These are phyloP conservation scores for Bombus difficillimus DNA, from an alignment of 1,140 invertebrate species.

Conservation along the genomic window DNA sequence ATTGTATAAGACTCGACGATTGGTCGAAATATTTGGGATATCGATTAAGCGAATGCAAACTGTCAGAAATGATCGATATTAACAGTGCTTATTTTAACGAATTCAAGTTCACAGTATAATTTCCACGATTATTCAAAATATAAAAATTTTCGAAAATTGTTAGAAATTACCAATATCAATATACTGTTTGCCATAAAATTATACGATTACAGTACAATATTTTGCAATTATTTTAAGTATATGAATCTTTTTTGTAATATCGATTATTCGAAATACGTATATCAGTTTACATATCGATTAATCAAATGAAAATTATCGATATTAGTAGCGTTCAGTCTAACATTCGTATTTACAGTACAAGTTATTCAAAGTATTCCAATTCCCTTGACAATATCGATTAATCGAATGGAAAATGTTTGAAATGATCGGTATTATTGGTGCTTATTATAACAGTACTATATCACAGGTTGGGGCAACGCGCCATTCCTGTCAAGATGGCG, in stretches of 20 bases:
- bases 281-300: neutral
- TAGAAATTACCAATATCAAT: too few species aligned
- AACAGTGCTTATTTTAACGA: neutral
- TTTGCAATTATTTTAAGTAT: neutral
- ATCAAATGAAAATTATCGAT: neutral
- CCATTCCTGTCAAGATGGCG: constrained; percentile 57
- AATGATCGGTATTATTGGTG: neutral
- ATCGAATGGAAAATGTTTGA: neutral
- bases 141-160: neutral
- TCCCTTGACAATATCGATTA: neutral
- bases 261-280: neutral
- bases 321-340: neutral
- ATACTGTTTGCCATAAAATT: too few species aligned
- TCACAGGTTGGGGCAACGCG: neutral
- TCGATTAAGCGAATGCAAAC: neutral
- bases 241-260: neutral
- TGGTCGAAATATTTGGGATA: neutral
- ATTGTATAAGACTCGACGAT: neutral
- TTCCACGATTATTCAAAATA: neutral
- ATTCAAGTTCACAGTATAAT: neutral
- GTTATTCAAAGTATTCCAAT: neutral
- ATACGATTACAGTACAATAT: too few species aligned
- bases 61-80: neutral
- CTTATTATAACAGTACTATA: constrained; percentile 8
- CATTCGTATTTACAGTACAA: neutral